Evolutionary conservation across 2,797 vertebrate species (phyloP).

Genomic region (Oryzias sinensis): DNA sequence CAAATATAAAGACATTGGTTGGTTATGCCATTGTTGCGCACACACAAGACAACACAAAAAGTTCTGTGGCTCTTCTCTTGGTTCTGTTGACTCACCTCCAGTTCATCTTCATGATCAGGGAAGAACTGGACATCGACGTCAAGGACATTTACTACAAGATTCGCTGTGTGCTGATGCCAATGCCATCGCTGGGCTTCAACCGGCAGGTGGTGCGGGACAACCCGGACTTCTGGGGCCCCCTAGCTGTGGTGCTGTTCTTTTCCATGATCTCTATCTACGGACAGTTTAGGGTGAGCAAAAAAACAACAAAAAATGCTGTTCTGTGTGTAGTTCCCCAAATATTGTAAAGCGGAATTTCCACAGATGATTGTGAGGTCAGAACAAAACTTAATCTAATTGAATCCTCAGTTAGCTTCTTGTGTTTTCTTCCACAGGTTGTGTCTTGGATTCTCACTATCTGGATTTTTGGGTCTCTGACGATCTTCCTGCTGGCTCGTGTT

Average conservation of each 20-base stretch:
- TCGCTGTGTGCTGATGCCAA: constrained; percentile 97
- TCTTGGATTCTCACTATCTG: constrained; percentile 99
- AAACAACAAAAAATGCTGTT: neutral
- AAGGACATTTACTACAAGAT: constrained; percentile 99
- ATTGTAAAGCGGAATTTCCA: no score
- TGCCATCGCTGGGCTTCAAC: constrained; percentile 98
- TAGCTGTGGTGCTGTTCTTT: constrained; percentile 95
- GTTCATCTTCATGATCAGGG: constrained; percentile 69
- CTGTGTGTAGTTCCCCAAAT: no score
- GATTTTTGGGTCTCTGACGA: constrained; percentile 97
- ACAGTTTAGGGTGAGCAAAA: constrained; percentile 90
- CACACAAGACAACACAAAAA: no score
- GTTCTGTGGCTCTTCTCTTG: no score
- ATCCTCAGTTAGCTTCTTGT: neutral
- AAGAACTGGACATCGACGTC: constrained; percentile 95
- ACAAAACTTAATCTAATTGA: neutral
- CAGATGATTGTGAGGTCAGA: neutral
- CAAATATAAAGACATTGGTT: no score
- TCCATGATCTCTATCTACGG: constrained; percentile 99
- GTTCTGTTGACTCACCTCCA: neutral
- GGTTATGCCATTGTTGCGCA: no score
- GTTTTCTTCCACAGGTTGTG: constrained; percentile 81
- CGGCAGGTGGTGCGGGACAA: constrained; percentile 98
- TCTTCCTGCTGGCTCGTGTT: constrained; percentile 96
- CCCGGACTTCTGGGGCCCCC: constrained; percentile 97